Conservation (phyloP, 2,113 vertebrate species). For the Cervus canadensis region DNA sequence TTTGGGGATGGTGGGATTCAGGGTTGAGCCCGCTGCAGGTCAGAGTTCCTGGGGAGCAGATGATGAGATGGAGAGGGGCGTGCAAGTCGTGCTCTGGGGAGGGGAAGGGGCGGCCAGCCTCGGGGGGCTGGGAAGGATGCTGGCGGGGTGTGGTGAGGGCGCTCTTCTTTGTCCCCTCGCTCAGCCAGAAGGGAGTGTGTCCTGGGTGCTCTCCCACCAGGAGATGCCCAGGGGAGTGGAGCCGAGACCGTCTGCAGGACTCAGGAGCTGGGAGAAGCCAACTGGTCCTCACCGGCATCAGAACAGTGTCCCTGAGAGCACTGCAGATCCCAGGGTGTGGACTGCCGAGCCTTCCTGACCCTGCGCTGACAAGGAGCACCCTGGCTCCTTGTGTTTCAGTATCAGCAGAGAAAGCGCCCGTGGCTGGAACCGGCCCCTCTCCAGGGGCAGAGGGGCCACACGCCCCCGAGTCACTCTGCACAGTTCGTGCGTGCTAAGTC, state of each 20-base stretch:
- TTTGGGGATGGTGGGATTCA: accelerated
- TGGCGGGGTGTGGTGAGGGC: accelerated
- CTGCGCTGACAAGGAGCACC: accelerated
- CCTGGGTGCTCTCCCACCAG: not conserved
- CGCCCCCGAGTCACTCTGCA: not conserved
- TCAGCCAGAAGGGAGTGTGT: not conserved
- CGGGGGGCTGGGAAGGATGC: accelerated
- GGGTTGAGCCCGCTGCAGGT: accelerated
- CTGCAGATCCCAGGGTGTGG: accelerated
- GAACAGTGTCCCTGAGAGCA: accelerated
- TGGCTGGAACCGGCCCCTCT: accelerated
- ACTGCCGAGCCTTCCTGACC: not conserved
- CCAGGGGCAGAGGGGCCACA: not conserved
- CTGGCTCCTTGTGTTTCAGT: not conserved
- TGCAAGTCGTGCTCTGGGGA: accelerated
- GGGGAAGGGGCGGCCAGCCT: too few species aligned
- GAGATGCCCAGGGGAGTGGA: accelerated
- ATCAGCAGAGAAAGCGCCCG: accelerated
- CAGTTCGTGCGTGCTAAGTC: accelerated
- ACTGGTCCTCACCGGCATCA: accelerated
- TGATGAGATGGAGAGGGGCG: accelerated
- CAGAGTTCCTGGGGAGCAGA: accelerated
- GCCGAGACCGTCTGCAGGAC: accelerated
- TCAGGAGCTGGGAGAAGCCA: accelerated
- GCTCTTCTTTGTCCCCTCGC: accelerated